Base-by-base conservation (phyloP, 2,113 vertebrate genomes). In the Xyliphius kryptos region DNA sequence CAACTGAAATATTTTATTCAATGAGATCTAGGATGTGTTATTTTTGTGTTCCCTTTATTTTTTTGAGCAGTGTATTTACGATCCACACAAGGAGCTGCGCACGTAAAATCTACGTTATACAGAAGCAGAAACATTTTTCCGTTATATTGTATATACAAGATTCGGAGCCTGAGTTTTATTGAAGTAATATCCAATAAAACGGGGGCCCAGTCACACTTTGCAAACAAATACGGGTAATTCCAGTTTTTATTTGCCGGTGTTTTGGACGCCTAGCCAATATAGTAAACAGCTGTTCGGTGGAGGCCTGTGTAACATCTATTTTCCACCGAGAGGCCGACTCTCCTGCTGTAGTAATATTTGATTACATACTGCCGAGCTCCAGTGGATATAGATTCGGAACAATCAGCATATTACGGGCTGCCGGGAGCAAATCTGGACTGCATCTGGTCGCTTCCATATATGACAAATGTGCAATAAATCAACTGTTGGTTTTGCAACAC, bases 391-490 rank as follows among this genome's bases (percentile, higher is more conserved):
- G 53, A 61, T 65, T 65, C 57, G 47, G 61, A 54, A 66, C 65
- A 68, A 64, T 57, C 54, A 59, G 43, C 16, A 59, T 52, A 51
- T 66, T 66, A 61, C 32, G 47, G 57, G 54, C 53, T 59, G 59
- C 66, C 63, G 59, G 15, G 32, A 67, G 60, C 48, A 73, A 73
- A 73, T 65, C 71, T 44, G 66, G 61, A 61, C 66, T 59, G 40
- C 52, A 63, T 43, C 66, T 65, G 47, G 54, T 64, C 47, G 61
- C 70, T 67, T 51, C 55, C 17, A 47, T 72, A 63, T 60, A 61
- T 72, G 66, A 73, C 59, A 63, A 73, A 66, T 66, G 54, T 20
- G 57, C 63, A 69, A 69, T 66, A 68, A 73, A 69, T 69, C 66
- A 55, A 15, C 10, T 51, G 49, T 73, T 68, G 58, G 51, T 57